Evolutionary conservation across 2,888 invertebrate genomes (phyloP).

Genomic region (Athrips mouffetella): DNA sequence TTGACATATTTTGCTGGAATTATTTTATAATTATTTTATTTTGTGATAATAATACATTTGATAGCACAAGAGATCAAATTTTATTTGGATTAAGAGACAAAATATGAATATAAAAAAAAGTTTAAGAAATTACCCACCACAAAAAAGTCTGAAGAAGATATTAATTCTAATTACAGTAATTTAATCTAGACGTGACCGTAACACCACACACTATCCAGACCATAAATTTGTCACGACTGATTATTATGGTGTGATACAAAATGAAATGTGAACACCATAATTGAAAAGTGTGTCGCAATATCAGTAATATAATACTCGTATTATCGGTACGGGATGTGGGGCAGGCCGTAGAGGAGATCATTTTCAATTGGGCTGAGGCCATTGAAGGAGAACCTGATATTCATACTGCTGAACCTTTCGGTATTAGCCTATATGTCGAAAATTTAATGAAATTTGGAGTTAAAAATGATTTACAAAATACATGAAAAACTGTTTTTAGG

Average conservation of each 20-base stretch:
- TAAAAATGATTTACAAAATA: too few species aligned
- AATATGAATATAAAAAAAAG: too few species aligned
- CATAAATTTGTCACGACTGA: not conserved
- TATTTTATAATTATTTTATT: too few species aligned
- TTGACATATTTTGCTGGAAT: too few species aligned
- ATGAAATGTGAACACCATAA: not conserved
- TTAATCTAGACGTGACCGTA: not conserved
- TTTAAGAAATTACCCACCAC: too few species aligned
- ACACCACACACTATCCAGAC: not conserved
- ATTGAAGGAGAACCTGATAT: not conserved
- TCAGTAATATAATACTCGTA: conserved; percentile 3
- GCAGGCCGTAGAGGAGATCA: conserved; percentile 1
- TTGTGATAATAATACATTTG: too few species aligned
- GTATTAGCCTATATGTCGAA: too few species aligned
- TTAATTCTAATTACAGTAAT: not conserved
- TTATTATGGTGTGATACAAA: not conserved
- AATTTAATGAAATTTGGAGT: too few species aligned
- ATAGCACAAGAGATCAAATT: too few species aligned
- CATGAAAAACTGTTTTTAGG: too few species aligned
- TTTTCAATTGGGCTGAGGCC: conserved; percentile 1
- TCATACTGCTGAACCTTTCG: not conserved
- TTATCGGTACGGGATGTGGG: conserved; percentile 10
- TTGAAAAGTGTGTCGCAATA: not conserved
- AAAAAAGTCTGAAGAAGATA: not conserved
- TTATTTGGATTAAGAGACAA: too few species aligned